Base-by-base conservation (phyloP, 2,113 vertebrate species). In the Manacus vitellinus region DNA sequence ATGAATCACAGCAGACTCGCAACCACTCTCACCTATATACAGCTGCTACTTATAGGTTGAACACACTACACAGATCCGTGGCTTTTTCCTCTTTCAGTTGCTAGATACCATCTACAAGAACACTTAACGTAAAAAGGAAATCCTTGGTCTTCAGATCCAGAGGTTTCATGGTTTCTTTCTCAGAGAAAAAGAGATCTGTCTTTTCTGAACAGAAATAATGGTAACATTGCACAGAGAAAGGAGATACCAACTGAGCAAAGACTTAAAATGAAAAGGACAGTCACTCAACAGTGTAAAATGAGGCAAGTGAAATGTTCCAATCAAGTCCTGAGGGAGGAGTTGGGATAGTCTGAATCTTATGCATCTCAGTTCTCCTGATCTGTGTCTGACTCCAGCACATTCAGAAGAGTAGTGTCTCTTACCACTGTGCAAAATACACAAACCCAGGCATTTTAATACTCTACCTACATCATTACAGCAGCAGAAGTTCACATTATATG, bases 41-140 rank as follows among this genome's bases (percentile, higher is more conserved):
- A 88, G 35, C 47, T 89, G n/a, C n/a, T 62, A 73, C 0, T 0
- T 24, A 6, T 11, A 46, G 7, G 11, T 31, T 59, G 39, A 84
- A 78, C 7, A 18, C 0, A 0, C 21, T 30, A 35, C 23, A 39
- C 0, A 0, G 13, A 59, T 61, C 46, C 10, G 43, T 22, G 23
- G 21, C 12, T 51, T 52, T 62, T 28, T 28, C 25, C 13, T 52
- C 20, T 49, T 84, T 86, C 46, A 37, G 22, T 55, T 77, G 24
- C 41, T 58, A 46, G 31, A 33, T 35, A 77, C 6, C 15, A 62
- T 54, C 35, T 74, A 51, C 35, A 78, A 56, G 33, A 74, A 51
- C n/a, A 35, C 2, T 49, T 51, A 21, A 39, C 5, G 56, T 43
- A 4, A 59, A 87, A 91, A 63, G 8, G 4, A 91, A 87, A 84